Percentiles rank a stretch among this genome's conserved stretches.
Conservation (phyloP, 2,888 invertebrate genomes). For the Callimorpha dominula region DNA sequence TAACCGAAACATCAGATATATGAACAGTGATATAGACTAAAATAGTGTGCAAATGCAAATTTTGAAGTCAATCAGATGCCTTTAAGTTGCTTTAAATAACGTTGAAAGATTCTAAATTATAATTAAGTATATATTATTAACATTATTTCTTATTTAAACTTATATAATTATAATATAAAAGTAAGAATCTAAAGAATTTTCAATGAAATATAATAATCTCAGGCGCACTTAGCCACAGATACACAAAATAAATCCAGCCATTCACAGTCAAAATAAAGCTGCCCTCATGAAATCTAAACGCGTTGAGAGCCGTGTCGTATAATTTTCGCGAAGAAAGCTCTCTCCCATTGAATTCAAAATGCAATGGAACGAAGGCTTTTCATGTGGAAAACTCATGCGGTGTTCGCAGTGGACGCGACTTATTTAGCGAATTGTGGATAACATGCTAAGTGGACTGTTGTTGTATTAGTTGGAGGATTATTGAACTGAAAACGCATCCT, state of each 20-base stretch:
- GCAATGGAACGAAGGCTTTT: constrained; percentile 32
- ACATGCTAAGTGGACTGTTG: background rate
- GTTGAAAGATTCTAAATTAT: no score
- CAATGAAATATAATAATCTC: constrained; percentile 18
- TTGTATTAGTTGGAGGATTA: no score
- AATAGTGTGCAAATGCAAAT: no score
- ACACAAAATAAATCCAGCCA: constrained; percentile 30
- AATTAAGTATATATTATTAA: no score
- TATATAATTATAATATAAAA: no score
- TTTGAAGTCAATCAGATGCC: no score
- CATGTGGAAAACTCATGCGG: constrained; percentile 35
- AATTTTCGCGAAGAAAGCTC: constrained; percentile 45
- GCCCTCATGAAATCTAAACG: constrained; percentile 50
- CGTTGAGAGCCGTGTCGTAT: constrained; percentile 37
- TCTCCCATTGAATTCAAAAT: constrained; percentile 43
- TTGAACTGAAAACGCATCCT: background rate
- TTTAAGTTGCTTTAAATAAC: no score
- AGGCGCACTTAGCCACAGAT: constrained; percentile 15
- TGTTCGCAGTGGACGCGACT: constrained; percentile 21
- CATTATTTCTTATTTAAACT: no score
- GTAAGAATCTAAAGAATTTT: background rate
- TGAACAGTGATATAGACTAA: no score
- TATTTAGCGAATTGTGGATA: constrained; percentile 25
- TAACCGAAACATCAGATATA: no score
- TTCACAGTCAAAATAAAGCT: constrained; percentile 49